Evolutionary conservation across 2,797 vertebrate species (phyloP).

Genomic region (Acipenser oxyrinchus): DNA sequence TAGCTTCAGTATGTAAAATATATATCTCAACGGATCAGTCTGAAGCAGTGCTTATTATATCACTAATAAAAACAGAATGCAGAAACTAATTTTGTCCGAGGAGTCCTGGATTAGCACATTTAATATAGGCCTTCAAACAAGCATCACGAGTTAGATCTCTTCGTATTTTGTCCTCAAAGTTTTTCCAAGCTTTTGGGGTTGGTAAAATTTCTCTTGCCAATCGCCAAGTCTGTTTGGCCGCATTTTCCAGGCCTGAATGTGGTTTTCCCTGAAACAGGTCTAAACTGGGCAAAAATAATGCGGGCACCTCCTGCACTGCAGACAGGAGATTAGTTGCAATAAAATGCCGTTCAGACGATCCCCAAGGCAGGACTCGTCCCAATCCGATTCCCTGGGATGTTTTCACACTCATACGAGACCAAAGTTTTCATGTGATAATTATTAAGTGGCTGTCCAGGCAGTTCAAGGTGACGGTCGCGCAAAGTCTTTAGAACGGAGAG

Average conservation of each 20-base stretch:
- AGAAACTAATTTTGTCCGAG: conserved; percentile 33
- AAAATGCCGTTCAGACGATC: conserved; percentile 80
- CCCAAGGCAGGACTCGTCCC: conserved; percentile 80
- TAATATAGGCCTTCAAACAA: conserved; percentile 35
- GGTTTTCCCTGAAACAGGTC: conserved; percentile 84
- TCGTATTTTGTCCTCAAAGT: conserved; percentile 74
- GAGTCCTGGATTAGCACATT: conserved; percentile 32
- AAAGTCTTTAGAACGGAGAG: conserved; percentile 80
- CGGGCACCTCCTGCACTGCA: conserved; percentile 78
- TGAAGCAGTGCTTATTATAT: conserved; percentile 43
- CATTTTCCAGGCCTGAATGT: conserved; percentile 77
- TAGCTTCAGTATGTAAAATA: conserved; percentile 23
- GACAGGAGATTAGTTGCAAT: conserved; percentile 81
- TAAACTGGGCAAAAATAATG: conserved; percentile 79
- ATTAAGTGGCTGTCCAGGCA: conserved; percentile 77
- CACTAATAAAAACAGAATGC: conserved; percentile 35
- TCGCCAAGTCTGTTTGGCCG: conserved; percentile 83
- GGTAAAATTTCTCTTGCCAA: conserved; percentile 80
- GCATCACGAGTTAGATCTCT: neutral
- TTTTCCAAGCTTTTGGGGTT: conserved; percentile 98
- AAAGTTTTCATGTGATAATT: conserved; percentile 86
- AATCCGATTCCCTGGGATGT: conserved; percentile 81
- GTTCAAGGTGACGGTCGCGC: conserved; percentile 78
- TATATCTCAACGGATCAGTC: conserved; percentile 21
- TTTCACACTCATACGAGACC: conserved; percentile 82